These are phyloP conservation scores for Drosophila infuscata DNA, from an alignment of 2,888 invertebrate species.

Conservation along the genomic window DNA sequence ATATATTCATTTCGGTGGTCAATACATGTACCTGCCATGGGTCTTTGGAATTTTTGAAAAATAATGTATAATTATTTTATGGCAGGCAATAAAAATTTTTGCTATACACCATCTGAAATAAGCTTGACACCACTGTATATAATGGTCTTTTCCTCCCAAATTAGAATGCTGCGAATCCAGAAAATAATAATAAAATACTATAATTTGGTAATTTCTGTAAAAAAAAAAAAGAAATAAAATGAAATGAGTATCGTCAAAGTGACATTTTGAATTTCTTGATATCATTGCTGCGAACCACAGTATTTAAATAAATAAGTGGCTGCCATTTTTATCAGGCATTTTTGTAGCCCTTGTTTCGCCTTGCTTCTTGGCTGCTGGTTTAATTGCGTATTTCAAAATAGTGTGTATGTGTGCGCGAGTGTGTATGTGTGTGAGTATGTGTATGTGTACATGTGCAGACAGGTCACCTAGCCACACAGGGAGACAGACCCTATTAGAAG, in stretches of 20 bases:
- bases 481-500: conserved; percentile 40
- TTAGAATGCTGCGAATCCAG: neutral
- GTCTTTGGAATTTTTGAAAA: no score
- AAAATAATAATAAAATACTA: neutral
- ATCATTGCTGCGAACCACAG: neutral
- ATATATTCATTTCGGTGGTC: no score
- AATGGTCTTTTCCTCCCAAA: neutral
- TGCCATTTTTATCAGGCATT: conserved; percentile 38
- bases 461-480: conserved; percentile 32
- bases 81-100: no score
- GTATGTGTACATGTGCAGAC: neutral
- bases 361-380: conserved; percentile 25
- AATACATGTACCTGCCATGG: no score
- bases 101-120: no score
- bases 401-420: neutral
- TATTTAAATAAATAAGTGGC: conserved; percentile 19
- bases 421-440: neutral
- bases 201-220: neutral
- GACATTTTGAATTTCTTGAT: neutral
- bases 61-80: no score
- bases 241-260: neutral
- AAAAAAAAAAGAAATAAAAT: neutral
- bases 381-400: conserved; percentile 6
- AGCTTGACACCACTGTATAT: no score
- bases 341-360: neutral